Evolutionary conservation across 2,797 vertebrate genomes (phyloP), one percentile per base, ranked within the genome.

Genomic region (Neosilurus hyrtlii): DNA sequence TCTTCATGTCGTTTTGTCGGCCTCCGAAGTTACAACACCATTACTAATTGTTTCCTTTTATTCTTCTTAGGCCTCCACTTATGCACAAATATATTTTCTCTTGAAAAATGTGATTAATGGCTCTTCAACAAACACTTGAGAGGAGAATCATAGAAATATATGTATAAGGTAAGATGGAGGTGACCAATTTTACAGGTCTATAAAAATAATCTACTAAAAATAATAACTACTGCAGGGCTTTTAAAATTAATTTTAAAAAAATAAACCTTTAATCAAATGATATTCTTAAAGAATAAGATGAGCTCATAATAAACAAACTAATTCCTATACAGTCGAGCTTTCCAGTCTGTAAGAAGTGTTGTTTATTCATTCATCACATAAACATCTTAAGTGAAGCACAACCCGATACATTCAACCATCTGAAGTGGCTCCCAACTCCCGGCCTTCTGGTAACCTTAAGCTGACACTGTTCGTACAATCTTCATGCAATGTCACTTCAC

Each of bases 1-100:
- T 79, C 59, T 8, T 67, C 56, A 3, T 49, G n/a, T 12, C 12
- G 5, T 37, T 79, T 62, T 15, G 15, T 43, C 37, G 65, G 37
- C 43, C 51, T 56, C 75, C n/a, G 18, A 68, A 62, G 62, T 83
- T 54, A 24, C 71, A 80, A 70, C 56, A 83, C 22, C 37, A 18
- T 51, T 22, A 37, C 68, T 80, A 57, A 81, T 67, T 37, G 71
- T 43, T 54, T 18, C 49, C 49, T 59, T 73, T 82, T 76, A 57
- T 65, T 76, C 51, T 51, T 56, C 22, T 20, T 30, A 43, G 30
- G 35, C 2, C 9, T 37, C 26, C 1, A 8, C 59, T 78, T 63
- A 26, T 7, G 22, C 6, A 43, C 37, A n/a, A 30, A 51, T 16
- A 16, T 63, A 62, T 15, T 7, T 62, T 43, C 20, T 43, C 12